Conservation (phyloP, 2,113 vertebrate species). For the Mungos mungo region DNA sequence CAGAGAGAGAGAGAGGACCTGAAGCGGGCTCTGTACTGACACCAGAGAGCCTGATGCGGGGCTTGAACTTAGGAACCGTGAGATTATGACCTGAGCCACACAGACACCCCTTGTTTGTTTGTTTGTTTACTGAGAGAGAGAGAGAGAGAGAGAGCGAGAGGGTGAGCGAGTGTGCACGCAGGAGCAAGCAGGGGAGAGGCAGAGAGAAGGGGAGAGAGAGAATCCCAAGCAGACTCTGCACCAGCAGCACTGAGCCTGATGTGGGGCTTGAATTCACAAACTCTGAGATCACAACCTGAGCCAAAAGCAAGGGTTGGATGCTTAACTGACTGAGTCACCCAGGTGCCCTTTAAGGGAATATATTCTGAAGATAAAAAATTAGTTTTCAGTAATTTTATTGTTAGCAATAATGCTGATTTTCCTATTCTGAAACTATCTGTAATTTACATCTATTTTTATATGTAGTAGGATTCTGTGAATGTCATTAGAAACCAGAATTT, state of each 20-base stretch:
- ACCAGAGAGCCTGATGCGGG: no score
- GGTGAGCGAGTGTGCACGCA: background rate
- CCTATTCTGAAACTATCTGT: background rate
- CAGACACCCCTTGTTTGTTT: no score
- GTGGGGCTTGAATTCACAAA: background rate
- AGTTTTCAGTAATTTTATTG: slow-evolving; percentile 35
- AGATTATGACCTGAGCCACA: no score
- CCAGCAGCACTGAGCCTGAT: background rate
- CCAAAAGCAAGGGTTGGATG: background rate
- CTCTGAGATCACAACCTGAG: background rate
- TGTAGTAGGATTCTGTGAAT: background rate
- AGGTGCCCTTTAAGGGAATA: background rate
- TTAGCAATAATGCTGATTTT: background rate
- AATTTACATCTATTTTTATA: background rate
- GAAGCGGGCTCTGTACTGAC: no score
- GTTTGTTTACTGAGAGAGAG: background rate
- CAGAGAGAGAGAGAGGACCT: no score
- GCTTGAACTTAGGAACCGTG: no score
- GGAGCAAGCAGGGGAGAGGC: background rate
- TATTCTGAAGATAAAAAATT: slow-evolving; percentile 23
- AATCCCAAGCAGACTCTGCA: background rate
- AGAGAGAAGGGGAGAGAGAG: background rate
- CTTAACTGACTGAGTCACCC: background rate
- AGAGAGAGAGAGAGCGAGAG: background rate
- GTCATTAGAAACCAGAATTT: slow-evolving; percentile 23